Conservation (phyloP, 1,140 invertebrate genomes). For the Drosophila pallidifrons region DNA sequence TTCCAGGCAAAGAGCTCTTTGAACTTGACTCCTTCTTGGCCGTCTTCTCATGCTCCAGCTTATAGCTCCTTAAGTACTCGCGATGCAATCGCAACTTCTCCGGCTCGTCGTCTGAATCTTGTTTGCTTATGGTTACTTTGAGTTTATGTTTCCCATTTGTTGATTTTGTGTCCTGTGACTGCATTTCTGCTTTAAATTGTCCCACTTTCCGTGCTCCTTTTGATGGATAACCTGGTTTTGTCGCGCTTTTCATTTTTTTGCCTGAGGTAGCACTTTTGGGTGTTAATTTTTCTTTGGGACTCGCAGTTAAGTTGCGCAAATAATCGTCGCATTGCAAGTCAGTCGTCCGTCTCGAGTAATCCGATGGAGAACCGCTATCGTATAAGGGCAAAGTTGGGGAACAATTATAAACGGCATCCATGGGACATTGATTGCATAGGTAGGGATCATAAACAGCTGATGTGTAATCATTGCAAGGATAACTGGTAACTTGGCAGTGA, state of each 20-base stretch:
- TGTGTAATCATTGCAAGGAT: background rate
- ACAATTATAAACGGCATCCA: background rate
- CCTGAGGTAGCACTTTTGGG: background rate
- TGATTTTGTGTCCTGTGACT: background rate
- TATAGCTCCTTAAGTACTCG: conserved; percentile 32
- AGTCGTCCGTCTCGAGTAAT: conserved; percentile 3
- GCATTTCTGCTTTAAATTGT: background rate
- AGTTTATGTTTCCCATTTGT: no score
- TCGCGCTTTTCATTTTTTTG: background rate
- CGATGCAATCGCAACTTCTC: conserved; percentile 17
- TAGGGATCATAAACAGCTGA: background rate
- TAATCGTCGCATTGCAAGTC: conserved; percentile 45
- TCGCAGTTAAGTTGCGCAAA: conserved; percentile 5
- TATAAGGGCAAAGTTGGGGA: background rate
- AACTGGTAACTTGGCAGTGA: background rate
- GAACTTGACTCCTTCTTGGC: conserved; percentile 6
- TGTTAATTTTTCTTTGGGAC: background rate
- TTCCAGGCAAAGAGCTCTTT: background rate
- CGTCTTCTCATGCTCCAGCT: conserved; percentile 23
- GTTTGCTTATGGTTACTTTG: no score
- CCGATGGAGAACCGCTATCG: background rate
- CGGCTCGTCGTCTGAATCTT: background rate
- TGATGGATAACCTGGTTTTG: background rate
- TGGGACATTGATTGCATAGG: conserved; percentile 1
- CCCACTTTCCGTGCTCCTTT: background rate